Evolutionary conservation across 1,140 invertebrate genomes (phyloP), one percentile per base, ranked within the genome.

Genomic region (Aphelenchoides fujianensis): DNA sequence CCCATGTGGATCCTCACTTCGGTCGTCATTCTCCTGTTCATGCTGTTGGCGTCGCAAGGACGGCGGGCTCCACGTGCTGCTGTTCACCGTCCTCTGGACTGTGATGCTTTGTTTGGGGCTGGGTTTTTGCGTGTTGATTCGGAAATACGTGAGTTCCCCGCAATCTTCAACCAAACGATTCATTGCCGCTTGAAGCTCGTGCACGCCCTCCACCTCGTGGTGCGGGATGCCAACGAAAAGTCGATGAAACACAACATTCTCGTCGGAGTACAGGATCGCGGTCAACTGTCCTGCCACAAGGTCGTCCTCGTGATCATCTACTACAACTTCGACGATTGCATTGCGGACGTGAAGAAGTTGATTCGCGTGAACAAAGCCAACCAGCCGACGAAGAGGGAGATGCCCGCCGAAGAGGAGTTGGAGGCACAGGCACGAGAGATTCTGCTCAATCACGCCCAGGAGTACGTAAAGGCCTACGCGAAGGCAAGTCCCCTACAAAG

Each of bases 251-350:
- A 95, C 84, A 94, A 94, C 85, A 90, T 95, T 71, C 86, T 95
- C 55, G 84, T 95, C 57, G 92, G 93, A n/a, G 85, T 96, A 62
- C 93, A 96, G 86, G 93, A 96, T 84, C 88, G 93, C 82, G 93
- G 93, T 64, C 93, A 92, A 84, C 91, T 95, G 75, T 94, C 92
- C 41, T 96, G 93, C 85, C 93, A 95, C 84, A 95, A 95, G 90
- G 91, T 95, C 52, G 93, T 93, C 85, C 70, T 86, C 2, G 73
- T 85, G 53, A 86, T 85, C 84, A 90, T 96, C 78, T 95, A 93
- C 85, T 93, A 94, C 87, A 92, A 95, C 86, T 89, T 91, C 1
- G 89, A 89, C 27, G 92, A 92, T 74, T 95, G 93, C 85, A 89
- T 90, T 79, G 89, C 90, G 86, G 89, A 90, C 88, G 37, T 73